Conservation (phyloP, 2,113 vertebrate genomes). For the Gadus macrocephalus region DNA sequence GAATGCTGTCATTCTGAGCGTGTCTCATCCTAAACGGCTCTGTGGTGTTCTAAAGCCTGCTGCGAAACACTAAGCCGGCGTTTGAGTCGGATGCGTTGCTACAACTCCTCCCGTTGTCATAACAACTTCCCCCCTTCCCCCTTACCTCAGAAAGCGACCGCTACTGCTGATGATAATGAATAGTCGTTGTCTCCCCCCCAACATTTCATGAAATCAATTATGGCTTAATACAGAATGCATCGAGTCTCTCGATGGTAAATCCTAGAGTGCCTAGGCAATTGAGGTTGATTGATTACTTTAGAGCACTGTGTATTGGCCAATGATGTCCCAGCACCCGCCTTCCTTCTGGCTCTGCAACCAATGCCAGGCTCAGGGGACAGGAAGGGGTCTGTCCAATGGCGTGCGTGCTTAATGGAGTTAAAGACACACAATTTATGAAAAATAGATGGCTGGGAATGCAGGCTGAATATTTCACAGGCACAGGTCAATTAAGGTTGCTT, state of each 20-base stretch:
- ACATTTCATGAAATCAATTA: conserved; percentile 82
- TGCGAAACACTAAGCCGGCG: neutral
- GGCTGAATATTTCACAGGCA: no score
- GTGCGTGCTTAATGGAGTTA: conserved; percentile 18
- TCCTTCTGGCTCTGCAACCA: conserved; percentile 3
- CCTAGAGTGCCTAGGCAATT: conserved; percentile 60
- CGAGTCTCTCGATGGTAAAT: conserved; percentile 67
- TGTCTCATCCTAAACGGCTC: conserved; percentile 19
- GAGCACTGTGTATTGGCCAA: conserved; percentile 63
- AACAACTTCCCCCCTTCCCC: conserved; percentile 13
- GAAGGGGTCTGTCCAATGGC: conserved; percentile 50
- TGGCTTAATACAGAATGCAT: conserved; percentile 70
- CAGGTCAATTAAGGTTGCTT: no score
- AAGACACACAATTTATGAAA: no score
- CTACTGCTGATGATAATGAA: conserved; percentile 57
- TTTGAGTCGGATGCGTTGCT: conserved; percentile 7
- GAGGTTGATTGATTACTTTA: conserved; percentile 74
- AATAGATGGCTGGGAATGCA: no score
- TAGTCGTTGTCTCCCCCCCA: no score
- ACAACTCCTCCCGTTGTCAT: conserved; percentile 33
- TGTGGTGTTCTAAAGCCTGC: conserved; percentile 13
- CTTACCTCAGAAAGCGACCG: conserved; percentile 16
- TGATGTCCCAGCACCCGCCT: conserved; percentile 39
- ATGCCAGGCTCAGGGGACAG: conserved; percentile 39
- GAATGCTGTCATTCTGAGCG: neutral